Evolutionary conservation across 2,888 invertebrate species (phyloP), one percentile per base, ranked within the genome.

Genomic region (Tribolium freemani): DNA sequence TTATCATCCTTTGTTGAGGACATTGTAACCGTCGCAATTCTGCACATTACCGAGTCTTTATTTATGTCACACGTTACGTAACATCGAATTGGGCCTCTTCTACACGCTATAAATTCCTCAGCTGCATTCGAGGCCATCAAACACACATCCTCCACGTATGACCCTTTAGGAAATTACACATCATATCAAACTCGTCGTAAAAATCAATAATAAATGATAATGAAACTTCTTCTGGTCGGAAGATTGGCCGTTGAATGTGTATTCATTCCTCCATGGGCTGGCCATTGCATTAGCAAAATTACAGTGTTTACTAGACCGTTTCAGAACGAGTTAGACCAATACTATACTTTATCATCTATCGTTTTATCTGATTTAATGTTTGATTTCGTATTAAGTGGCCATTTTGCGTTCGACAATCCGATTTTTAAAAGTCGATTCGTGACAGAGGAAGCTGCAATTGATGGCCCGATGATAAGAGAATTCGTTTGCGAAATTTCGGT

Each of bases 271-370:
- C 53, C 66, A 61, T 69, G 66, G 74, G 68, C 63, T 72, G 69
- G 75, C 66, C 72, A 72, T 72, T 71, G 76, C 75, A 75, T 76
- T 75, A 73, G 74, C 72, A 67, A 75, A 78, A 78, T 78, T 77
- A 78, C 75, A 72, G 77, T 77, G 76, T 76, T 77, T 78, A 78
- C 71, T 75, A 71, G 76, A 78, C 77, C 78, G 75, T 78, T 77
- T 75, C 76, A 66, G 72, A 76, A 73, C 75, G 70, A 75, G 76
- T 77, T 75, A 76, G 73, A 76, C 76, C 76, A 68, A 76, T 72
- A 72, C 75, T 56, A 67, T 67, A 72, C 71, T 71, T 70, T 73
- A 74, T 74, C 74, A 71, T 76, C 70, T 70, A 74, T 68, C 72
- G 56, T 69, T 57, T 67, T 67, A 67, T 67, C 67, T 67, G 67